Percentiles rank a stretch among this genome's conserved stretches.
Conservation (phyloP, 1,140 invertebrate genomes). For the Rhizoglyphus robini region DNA sequence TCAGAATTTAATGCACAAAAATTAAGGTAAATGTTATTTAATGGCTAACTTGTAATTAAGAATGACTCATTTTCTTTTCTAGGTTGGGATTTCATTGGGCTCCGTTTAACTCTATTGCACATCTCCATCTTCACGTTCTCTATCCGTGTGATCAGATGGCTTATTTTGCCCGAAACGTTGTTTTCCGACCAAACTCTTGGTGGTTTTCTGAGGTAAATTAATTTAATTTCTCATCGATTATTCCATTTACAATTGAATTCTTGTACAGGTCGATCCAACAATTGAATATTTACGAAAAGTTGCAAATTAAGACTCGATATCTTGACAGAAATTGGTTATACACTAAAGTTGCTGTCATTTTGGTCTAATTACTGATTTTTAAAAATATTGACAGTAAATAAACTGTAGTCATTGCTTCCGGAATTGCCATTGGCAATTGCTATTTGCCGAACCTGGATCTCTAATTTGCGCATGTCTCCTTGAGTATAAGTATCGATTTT, state of each 20-base stretch:
- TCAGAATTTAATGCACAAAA: neutral
- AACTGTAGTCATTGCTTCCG: no score
- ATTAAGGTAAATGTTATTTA: constrained; percentile 10
- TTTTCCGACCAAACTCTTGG: constrained; percentile 56
- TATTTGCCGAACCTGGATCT: no score
- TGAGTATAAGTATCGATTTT: no score
- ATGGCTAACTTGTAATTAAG: constrained; percentile 3
- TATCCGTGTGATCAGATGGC: constrained; percentile 60
- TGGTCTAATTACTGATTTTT: no score
- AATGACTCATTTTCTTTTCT: constrained; percentile 9
- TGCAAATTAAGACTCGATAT: neutral
- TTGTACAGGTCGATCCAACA: neutral
- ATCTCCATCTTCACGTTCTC: constrained; percentile 77
- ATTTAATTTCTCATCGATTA: neutral
- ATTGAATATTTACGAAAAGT: neutral
- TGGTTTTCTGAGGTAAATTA: constrained; percentile 65
- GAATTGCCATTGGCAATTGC: no score
- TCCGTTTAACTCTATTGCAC: constrained; percentile 64
- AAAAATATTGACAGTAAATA: no score
- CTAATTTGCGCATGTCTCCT: no score
- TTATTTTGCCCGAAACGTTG: constrained; percentile 43
- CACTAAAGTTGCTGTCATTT: no score
- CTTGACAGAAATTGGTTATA: neutral
- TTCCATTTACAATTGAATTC: constrained; percentile 1
- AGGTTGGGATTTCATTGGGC: constrained; percentile 80